Percentiles rank a stretch among this genome's conserved stretches.
Evolutionary conservation across 1,140 invertebrate genomes (phyloP).

Genomic region (Belonocnema kinseyi): DNA sequence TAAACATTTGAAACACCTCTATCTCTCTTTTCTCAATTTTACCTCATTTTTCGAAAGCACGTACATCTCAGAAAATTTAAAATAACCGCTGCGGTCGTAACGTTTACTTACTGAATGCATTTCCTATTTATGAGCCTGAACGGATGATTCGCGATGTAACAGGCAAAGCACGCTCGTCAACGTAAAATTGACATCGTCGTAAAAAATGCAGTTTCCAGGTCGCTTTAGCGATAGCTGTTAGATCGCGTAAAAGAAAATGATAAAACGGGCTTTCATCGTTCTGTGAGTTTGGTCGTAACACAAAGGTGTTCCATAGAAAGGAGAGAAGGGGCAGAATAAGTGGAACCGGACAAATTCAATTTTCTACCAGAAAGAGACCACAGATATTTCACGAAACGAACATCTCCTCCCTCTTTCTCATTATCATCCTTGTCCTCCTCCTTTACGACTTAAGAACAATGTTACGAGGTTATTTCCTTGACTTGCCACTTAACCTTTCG

Average conservation of each 20-base stretch:
- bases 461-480: too few species aligned
- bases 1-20: too few species aligned
- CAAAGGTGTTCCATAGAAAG: background rate
- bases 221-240: background rate
- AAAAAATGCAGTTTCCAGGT: background rate
- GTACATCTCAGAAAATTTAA: too few species aligned
- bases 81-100: background rate
- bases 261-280: conserved; percentile 13
- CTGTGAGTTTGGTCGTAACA: conserved; percentile 9
- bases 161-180: conserved; percentile 18
- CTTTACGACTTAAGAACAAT: too few species aligned
- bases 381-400: conserved; percentile 5
- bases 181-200: conserved; percentile 21
- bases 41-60: too few species aligned
- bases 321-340: background rate
- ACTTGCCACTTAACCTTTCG: too few species aligned
- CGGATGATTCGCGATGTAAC: background rate
- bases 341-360: conserved; percentile 11
- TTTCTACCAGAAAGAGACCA: background rate
- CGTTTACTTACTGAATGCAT: background rate
- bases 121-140: conserved; percentile 1
- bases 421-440: too few species aligned
- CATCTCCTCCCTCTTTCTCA: background rate
- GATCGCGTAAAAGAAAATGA: conserved; percentile 8
- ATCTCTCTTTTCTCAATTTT: too few species aligned